Evolutionary conservation across 1,140 invertebrate genomes (phyloP).

Genomic region (Thrips palmi): DNA sequence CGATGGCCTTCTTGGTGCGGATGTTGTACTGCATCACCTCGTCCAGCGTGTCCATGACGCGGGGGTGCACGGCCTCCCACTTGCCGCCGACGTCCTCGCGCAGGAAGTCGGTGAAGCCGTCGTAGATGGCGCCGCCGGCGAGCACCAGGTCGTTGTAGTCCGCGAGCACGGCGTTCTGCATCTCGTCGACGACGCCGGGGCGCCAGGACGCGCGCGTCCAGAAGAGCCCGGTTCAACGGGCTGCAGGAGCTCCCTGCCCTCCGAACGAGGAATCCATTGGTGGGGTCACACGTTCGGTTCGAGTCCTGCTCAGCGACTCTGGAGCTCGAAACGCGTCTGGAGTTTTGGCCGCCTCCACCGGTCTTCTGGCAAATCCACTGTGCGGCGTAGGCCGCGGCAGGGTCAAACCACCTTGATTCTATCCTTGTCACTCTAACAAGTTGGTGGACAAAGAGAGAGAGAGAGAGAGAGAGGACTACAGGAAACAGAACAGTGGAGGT

Average conservation of each 20-base stretch:
- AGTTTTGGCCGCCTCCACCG: too few species aligned
- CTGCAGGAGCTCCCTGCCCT: too few species aligned
- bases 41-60: neutral
- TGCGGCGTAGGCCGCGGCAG: too few species aligned
- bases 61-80: neutral
- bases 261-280: too few species aligned
- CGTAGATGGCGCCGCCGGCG: neutral
- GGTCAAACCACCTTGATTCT: neutral
- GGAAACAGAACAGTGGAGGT: neutral
- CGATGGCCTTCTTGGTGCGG: slow-evolving; percentile 1
- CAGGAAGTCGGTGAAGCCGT: slow-evolving; percentile 4
- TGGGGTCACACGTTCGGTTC: too few species aligned
- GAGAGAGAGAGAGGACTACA: neutral
- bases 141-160: slow-evolving; percentile 7
- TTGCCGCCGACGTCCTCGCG: slow-evolving; percentile 5
- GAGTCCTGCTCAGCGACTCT: too few species aligned
- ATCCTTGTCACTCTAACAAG: neutral
- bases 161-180: neutral
- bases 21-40: neutral
- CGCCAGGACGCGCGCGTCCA: slow-evolving; percentile 8
- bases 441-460: neutral
- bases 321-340: too few species aligned
- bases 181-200: neutral
- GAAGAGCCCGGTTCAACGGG: slow-evolving; percentile 5
- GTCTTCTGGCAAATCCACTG: too few species aligned